Conservation (phyloP, 1,140 invertebrate genomes). For the Listronotus oregonensis region DNA sequence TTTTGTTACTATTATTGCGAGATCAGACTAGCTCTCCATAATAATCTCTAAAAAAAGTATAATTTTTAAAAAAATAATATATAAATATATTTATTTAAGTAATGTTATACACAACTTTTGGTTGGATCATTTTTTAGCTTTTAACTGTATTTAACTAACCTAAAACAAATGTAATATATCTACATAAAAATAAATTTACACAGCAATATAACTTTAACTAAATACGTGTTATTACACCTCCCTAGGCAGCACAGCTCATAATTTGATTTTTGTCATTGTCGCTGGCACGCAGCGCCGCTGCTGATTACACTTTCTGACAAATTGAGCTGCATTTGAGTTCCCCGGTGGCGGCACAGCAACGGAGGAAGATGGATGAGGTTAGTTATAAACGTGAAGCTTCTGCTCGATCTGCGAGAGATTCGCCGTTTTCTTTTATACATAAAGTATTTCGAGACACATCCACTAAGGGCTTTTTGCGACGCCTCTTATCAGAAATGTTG, state of each 20-base stretch:
- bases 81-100: no score
- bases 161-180: no score
- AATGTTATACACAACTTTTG: no score
- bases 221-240: not conserved
- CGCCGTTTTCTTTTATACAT: slow-evolving; percentile 54
- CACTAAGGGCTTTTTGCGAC: slow-evolving; percentile 47
- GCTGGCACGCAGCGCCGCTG: slow-evolving; percentile 25
- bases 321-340: slow-evolving; percentile 55
- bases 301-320: slow-evolving; percentile 58
- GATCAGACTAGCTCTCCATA: no score
- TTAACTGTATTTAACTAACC: no score
- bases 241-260: slow-evolving; percentile 14
- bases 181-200: no score
- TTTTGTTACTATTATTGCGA: no score
- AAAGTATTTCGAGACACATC: slow-evolving; percentile 53
- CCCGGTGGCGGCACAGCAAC: slow-evolving; percentile 20
- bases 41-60: no score
- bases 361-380: slow-evolving; percentile 59
- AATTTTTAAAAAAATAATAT: no score
- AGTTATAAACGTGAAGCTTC: slow-evolving; percentile 61
- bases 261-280: slow-evolving; percentile 18
- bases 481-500: slow-evolving; percentile 54
- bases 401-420: slow-evolving; percentile 54
- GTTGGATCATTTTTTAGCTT: no score
- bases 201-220: no score